phyloP scores from a whole-genome alignment of 2,113 vertebrate species.

The Polypterus bichir region DNA sequence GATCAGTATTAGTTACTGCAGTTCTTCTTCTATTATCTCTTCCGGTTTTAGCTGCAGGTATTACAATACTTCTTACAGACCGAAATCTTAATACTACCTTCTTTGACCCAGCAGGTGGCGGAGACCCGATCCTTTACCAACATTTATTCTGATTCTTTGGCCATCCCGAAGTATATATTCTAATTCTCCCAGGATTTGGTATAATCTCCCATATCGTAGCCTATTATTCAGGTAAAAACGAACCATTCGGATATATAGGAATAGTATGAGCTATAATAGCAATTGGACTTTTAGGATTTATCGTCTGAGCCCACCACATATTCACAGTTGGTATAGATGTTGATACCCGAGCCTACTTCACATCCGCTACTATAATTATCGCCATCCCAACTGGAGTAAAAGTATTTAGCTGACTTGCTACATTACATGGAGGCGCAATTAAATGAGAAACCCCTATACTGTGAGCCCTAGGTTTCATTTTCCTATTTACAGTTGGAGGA shows the following conservation, averaged over 20 bases:
- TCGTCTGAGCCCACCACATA: conserved; percentile 27
- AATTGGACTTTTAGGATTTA: conserved; percentile 20
- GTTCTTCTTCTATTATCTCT: conserved; percentile 14
- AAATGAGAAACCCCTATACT: conserved; percentile 23
- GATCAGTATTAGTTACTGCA: conserved; percentile 20
- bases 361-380: conserved; percentile 33
- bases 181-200: conserved; percentile 24
- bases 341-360: conserved; percentile 33
- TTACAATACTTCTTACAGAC: conserved; percentile 27
- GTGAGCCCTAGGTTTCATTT: conserved; percentile 24
- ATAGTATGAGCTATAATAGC: conserved; percentile 32
- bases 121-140: conserved; percentile 16
- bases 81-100: conserved; percentile 25
- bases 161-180: conserved; percentile 23
- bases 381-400: conserved; percentile 23
- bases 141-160: conserved; percentile 26
- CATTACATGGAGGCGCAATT: conserved; percentile 19
- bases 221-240: conserved; percentile 25
- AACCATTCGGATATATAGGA: conserved; percentile 28
- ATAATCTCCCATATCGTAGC: conserved; percentile 25
- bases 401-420: conserved; percentile 19
- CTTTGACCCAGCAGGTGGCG: conserved; percentile 21
- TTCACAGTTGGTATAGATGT: conserved; percentile 27
- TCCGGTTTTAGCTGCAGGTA: conserved; percentile 18
- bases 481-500: conserved; percentile 19